Conservation (phyloP, 2,113 vertebrate species). For the Fregata magnificens region DNA sequence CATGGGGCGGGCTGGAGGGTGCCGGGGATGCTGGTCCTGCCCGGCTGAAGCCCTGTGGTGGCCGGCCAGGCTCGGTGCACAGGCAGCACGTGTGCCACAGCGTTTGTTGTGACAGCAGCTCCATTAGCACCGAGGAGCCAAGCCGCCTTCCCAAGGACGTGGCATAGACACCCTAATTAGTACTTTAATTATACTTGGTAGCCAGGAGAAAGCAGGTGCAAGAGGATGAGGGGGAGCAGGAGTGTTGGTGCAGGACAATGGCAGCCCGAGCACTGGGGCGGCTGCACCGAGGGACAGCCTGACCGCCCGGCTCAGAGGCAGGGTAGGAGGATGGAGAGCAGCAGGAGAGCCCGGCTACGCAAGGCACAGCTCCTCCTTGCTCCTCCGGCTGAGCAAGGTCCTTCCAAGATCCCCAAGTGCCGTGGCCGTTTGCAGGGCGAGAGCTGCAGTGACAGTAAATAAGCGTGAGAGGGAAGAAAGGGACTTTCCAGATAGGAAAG, state of each 20-base stretch:
- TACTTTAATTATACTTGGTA: neutral
- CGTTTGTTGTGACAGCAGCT: constrained; percentile 14
- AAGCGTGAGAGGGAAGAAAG: neutral
- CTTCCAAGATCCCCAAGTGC: neutral
- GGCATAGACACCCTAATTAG: constrained; percentile 2
- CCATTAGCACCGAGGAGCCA: neutral
- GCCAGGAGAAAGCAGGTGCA: neutral
- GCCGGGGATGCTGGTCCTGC: neutral
- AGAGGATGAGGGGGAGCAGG: neutral
- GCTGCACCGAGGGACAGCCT: neutral
- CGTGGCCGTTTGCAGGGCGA: fast-evolving
- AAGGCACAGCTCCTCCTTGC: neutral
- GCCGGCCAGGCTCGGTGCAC: fast-evolving
- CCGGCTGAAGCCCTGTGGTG: neutral
- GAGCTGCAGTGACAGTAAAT: neutral
- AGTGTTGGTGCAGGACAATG: fast-evolving
- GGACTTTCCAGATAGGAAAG: neutral
- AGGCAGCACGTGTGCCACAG: neutral
- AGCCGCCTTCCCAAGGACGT: neutral
- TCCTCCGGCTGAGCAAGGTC: neutral
- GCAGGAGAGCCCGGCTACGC: neutral
- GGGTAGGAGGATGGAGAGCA: neutral
- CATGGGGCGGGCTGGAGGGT: neutral
- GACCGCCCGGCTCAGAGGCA: neutral
- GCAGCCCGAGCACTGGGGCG: neutral